These are phyloP conservation scores for Hydrozoanthus tunicans DNA, from an alignment of 64 coral and sea anemone genomes.

Conservation along the genomic window DNA sequence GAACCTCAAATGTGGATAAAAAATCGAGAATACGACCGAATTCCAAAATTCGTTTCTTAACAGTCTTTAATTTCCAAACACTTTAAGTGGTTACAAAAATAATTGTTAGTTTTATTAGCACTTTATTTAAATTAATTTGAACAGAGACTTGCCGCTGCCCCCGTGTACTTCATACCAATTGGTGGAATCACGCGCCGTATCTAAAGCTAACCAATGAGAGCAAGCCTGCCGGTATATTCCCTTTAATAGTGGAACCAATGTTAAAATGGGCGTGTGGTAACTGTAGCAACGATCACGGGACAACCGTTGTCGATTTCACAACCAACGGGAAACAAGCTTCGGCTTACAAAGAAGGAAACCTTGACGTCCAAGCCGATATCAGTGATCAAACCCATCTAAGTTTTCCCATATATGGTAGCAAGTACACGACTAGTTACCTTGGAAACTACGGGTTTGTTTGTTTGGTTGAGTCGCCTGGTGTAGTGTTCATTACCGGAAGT, in stretches of 20 bases:
- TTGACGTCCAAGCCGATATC: conserved; percentile 45
- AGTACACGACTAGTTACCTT: conserved; percentile 51
- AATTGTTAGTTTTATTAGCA: not conserved
- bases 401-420: conserved; percentile 68
- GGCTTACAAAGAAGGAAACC: conserved; percentile 38
- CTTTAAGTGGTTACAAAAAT: no score
- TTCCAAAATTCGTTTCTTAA: no score
- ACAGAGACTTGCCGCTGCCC: not conserved
- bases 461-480: conserved; percentile 17
- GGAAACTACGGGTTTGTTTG: conserved; percentile 24
- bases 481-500: not conserved
- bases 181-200: not conserved
- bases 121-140: not conserved
- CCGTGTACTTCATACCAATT: not conserved
- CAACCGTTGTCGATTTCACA: conserved; percentile 34
- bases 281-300: conserved; percentile 54
- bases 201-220: not conserved
- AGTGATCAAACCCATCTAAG: conserved; percentile 60
- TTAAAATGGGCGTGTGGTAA: conserved; percentile 41
- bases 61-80: no score
- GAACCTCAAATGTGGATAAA: no score
- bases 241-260: conserved; percentile 40
- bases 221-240: conserved; percentile 42
- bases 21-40: no score
- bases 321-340: conserved; percentile 49